Evolutionary conservation across 2,888 invertebrate genomes (phyloP).

Genomic region (Monochamus alternatus): DNA sequence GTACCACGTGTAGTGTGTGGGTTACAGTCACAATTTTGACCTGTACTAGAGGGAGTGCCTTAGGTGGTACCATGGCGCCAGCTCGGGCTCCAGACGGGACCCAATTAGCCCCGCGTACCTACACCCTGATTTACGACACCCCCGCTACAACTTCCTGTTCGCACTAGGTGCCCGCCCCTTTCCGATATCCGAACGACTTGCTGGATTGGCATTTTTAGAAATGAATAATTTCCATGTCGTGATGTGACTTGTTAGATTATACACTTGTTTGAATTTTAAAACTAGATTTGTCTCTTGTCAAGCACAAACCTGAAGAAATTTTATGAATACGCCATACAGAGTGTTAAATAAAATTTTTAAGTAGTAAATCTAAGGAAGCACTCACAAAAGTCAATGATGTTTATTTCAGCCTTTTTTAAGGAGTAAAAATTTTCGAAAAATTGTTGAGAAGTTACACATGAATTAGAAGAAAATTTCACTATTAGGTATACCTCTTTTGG

Average conservation of each 20-base stretch:
- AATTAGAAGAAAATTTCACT: too few relatives aligned
- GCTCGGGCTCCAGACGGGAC: constrained; percentile 64
- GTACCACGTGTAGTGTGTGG: constrained; percentile 12
- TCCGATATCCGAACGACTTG: constrained; percentile 12
- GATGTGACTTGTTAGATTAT: background rate
- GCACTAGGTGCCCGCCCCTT: constrained; percentile 52
- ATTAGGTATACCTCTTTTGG: too few relatives aligned
- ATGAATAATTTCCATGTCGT: background rate
- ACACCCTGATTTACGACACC: constrained; percentile 69
- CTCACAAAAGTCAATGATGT: too few relatives aligned
- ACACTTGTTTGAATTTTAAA: constrained; percentile 7
- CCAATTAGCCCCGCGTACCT: constrained; percentile 70
- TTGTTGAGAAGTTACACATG: too few relatives aligned
- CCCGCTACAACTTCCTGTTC: constrained; percentile 68
- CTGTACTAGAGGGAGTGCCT: constrained; percentile 44
- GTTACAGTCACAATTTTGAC: constrained; percentile 27
- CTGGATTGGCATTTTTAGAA: constrained; percentile 1
- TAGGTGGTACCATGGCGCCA: constrained; percentile 64
- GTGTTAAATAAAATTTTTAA: too few relatives aligned
- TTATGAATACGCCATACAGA: too few relatives aligned
- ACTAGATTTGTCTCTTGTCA: background rate
- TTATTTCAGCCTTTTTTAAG: too few relatives aligned
- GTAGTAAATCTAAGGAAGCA: too few relatives aligned
- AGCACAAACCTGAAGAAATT: too few relatives aligned
- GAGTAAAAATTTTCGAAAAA: too few relatives aligned